Percentiles rank a stretch among this genome's conserved stretches.
phyloP scores from a whole-genome alignment of 2,797 vertebrate genomes.

The Hoplostethus mediterraneus region DNA sequence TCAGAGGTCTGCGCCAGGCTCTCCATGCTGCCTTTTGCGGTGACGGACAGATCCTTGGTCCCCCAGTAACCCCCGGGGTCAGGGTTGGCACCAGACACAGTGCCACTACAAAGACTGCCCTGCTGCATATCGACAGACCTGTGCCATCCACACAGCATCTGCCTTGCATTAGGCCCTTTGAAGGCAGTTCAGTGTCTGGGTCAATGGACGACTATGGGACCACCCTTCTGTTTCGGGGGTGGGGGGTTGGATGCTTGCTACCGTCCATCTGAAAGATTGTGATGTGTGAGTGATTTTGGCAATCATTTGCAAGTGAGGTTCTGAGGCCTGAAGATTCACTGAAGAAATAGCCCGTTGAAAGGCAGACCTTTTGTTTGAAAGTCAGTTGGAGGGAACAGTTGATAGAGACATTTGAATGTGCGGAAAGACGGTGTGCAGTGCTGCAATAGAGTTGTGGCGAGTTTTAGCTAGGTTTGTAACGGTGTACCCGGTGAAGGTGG shows the following conservation, averaged over 20 bases:
- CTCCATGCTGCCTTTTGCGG: conserved; percentile 65
- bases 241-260: conserved; percentile 39
- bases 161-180: conserved; percentile 57
- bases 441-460: neutral
- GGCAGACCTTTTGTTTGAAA: conserved; percentile 20
- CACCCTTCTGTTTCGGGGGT: conserved; percentile 42
- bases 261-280: conserved; percentile 44
- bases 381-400: conserved; percentile 11
- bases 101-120: conserved; percentile 63
- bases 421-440: neutral
- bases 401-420: conserved; percentile 4
- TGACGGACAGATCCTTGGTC: conserved; percentile 78
- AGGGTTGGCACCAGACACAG: conserved; percentile 70
- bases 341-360: conserved; percentile 12
- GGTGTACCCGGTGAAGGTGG: neutral
- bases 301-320: conserved; percentile 43
- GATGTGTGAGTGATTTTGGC: conserved; percentile 23
- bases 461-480: neutral
- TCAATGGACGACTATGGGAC: conserved; percentile 46
- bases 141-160: conserved; percentile 71
- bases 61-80: conserved; percentile 61
- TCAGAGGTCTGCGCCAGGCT: conserved; percentile 78
- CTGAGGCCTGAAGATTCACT: conserved; percentile 27
- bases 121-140: conserved; percentile 53
- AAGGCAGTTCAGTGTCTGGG: conserved; percentile 49